These are phyloP conservation scores for Hemicentrotus pulcherrimus DNA, from an alignment of 35 echinoderm and acorn worm species.

Conservation along the genomic window DNA sequence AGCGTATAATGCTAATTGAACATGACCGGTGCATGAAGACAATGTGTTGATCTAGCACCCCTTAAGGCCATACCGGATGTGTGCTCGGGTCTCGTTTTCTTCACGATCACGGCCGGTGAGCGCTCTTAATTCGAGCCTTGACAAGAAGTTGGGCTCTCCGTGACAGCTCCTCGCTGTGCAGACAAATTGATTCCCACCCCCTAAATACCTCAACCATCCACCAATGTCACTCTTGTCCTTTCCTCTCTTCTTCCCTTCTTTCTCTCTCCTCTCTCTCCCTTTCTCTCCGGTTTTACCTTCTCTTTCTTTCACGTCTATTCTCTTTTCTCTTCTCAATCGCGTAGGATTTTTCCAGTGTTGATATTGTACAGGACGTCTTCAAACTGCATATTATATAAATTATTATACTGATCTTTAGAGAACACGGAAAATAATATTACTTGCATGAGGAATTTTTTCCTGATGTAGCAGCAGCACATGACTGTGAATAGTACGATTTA, in stretches of 20 bases:
- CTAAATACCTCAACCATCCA: slow-evolving; percentile 41
- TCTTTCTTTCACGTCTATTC: neutral
- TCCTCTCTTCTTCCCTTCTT: neutral
- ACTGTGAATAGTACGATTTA: too few species aligned
- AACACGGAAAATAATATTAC: too few species aligned
- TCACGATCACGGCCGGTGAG: slow-evolving; percentile 14
- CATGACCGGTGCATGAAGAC: slow-evolving; percentile 42
- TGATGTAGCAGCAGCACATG: too few species aligned
- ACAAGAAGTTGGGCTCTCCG: neutral
- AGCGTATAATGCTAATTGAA: slow-evolving; percentile 43
- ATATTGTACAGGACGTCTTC: too few species aligned
- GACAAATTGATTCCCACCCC: slow-evolving; percentile 57
- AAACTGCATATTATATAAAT: too few species aligned
- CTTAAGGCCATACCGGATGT: slow-evolving; percentile 47
- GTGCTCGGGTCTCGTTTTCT: slow-evolving; percentile 6
- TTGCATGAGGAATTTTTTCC: too few species aligned
- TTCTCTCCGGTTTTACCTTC: neutral
- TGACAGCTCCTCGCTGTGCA: slow-evolving; percentile 47
- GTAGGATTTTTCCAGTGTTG: too few species aligned
- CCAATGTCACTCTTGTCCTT: slow-evolving; percentile 33
- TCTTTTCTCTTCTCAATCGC: neutral
- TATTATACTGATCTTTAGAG: too few species aligned
- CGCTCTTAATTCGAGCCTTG: slow-evolving; percentile 3
- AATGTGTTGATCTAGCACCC: slow-evolving; percentile 54
- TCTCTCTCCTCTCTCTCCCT: neutral